Conservation (phyloP, 2,888 invertebrate genomes). For the Mesochorus sp. region DNA sequence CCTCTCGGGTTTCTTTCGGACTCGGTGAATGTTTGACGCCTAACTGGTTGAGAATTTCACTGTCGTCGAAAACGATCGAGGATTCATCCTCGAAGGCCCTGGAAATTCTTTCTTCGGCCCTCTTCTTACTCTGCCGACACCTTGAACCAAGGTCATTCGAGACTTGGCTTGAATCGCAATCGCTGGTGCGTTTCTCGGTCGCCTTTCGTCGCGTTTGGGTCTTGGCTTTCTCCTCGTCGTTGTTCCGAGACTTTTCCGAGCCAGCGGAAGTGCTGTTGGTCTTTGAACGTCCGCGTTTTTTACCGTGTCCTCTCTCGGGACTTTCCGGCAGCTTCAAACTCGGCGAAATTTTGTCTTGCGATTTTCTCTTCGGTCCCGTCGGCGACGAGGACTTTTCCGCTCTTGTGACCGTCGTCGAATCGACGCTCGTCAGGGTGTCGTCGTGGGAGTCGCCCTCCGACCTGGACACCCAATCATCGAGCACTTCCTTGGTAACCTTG, state of each 20-base stretch:
- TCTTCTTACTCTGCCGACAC: constrained; percentile 77
- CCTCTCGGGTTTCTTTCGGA: neutral
- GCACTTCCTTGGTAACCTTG: constrained; percentile 77
- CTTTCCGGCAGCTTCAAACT: constrained; percentile 27
- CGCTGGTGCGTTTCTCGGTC: no score
- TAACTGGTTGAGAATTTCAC: constrained; percentile 60
- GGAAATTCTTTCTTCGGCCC: constrained; percentile 78
- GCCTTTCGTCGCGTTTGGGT: no score
- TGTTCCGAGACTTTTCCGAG: constrained; percentile 19
- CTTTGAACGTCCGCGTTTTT: constrained; percentile 47
- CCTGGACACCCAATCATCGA: constrained; percentile 78
- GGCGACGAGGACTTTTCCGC: neutral
- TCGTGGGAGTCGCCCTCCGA: constrained; percentile 74
- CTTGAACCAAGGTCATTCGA: constrained; percentile 62
- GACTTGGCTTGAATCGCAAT: no score
- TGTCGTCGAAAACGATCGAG: constrained; percentile 58
- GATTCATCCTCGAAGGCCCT: constrained; percentile 74
- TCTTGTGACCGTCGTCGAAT: neutral
- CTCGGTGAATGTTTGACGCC: constrained; percentile 26
- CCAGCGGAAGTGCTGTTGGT: no score
- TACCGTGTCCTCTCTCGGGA: constrained; percentile 33
- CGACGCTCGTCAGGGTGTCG: constrained; percentile 40
- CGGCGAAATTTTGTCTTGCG: constrained; percentile 16
- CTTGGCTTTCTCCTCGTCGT: no score
- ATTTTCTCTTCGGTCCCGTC: constrained; percentile 36